Evolutionary conservation across 2,888 invertebrate species (phyloP).

Genomic region (Pyrgus malvae): DNA sequence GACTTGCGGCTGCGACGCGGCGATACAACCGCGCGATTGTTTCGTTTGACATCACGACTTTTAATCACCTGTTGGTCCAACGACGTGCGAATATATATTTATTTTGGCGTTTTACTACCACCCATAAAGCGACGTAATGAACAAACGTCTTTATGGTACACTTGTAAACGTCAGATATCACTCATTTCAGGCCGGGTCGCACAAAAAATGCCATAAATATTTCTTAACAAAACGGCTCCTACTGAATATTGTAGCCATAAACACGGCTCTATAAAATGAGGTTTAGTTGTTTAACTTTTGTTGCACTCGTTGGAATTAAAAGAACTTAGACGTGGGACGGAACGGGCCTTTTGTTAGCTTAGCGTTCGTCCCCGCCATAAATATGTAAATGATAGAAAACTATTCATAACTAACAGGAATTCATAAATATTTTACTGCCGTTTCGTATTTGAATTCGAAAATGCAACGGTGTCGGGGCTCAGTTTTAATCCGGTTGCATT

Average conservation of each 20-base stretch:
- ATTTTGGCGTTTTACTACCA: conserved; percentile 55
- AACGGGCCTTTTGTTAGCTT: conserved; percentile 61
- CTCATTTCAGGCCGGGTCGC: conserved; percentile 59
- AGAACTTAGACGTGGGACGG: conserved; percentile 59
- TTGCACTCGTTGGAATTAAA: conserved; percentile 68
- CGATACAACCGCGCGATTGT: conserved; percentile 38
- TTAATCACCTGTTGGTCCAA: conserved; percentile 57
- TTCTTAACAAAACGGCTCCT: conserved; percentile 75
- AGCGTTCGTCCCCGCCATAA: conserved; percentile 52
- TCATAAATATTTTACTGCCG: conserved; percentile 52
- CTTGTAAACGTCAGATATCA: conserved; percentile 77
- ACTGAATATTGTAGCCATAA: conserved; percentile 77
- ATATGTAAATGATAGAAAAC: conserved; percentile 72
- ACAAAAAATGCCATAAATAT: conserved; percentile 77
- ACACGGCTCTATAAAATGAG: conserved; percentile 72
- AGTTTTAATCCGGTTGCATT: background rate
- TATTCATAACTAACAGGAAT: conserved; percentile 76
- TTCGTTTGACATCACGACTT: conserved; percentile 37
- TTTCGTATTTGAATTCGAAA: conserved; percentile 29
- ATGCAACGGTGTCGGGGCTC: conserved; percentile 27
- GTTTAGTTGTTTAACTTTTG: conserved; percentile 74
- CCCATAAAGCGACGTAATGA: conserved; percentile 69
- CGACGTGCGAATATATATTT: conserved; percentile 67
- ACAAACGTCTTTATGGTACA: conserved; percentile 75
- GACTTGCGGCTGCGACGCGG: conserved; percentile 36